Conservation (phyloP, 2,888 invertebrate genomes). For the Fragum sueziense region DNA sequence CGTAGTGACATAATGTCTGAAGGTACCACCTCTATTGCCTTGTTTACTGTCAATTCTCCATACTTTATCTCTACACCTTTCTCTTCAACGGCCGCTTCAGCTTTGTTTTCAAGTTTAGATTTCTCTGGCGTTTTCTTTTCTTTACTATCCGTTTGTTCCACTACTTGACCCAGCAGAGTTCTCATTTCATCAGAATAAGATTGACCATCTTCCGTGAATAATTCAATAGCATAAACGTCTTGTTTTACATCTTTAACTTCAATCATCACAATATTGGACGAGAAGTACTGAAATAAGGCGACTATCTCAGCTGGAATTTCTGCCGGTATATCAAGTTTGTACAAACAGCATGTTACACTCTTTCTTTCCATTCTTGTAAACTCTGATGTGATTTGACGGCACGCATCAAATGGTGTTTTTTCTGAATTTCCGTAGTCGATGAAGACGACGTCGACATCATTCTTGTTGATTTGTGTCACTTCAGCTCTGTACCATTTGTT, state of each 20-base stretch:
- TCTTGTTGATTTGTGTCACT: constrained; percentile 49
- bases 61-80: not conserved
- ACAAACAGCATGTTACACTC: constrained; percentile 64
- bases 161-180: not conserved
- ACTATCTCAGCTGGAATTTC: constrained; percentile 39
- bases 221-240: constrained; percentile 32
- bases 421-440: constrained; percentile 78
- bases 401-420: not conserved
- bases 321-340: constrained; percentile 44
- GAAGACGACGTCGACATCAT: constrained; percentile 61
- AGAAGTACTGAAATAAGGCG: constrained; percentile 49
- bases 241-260: constrained; percentile 36
- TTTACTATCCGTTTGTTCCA: not conserved
- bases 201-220: constrained; percentile 7
- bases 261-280: constrained; percentile 43
- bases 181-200: constrained; percentile 11
- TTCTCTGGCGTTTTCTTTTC: not conserved
- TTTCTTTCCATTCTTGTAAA: constrained; percentile 7
- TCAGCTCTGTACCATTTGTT: constrained; percentile 69
- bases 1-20: constrained; percentile 1
- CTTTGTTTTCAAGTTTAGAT: not conserved
- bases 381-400: not conserved
- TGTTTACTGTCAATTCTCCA: not conserved
- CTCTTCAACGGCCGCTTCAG: not conserved
- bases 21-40: not conserved